Conservation (phyloP, 2,797 vertebrate genomes). For the Capromys pilorides region DNA sequence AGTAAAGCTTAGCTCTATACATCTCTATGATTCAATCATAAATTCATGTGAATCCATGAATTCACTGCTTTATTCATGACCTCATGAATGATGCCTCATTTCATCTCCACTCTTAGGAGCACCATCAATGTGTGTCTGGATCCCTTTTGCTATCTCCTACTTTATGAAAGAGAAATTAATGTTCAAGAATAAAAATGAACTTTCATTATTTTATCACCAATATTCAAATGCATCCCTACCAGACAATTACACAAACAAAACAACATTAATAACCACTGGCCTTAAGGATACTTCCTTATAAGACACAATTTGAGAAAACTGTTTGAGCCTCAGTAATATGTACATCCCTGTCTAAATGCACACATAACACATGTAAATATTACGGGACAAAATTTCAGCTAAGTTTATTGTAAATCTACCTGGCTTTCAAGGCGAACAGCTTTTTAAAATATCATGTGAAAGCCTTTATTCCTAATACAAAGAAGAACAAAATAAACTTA, state of each 20-base stretch:
- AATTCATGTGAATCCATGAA: conserved; percentile 67
- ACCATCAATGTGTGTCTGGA: conserved; percentile 67
- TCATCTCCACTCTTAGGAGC: conserved; percentile 71
- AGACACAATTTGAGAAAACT: conserved; percentile 15
- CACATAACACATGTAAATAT: neutral
- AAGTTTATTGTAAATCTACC: conserved; percentile 32
- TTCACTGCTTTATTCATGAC: conserved; percentile 66
- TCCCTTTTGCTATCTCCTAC: conserved; percentile 39
- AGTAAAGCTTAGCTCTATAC: conserved; percentile 49
- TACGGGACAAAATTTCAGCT: conserved; percentile 34
- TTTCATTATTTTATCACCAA: conserved; percentile 77
- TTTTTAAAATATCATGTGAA: conserved; percentile 19
- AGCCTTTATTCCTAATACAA: conserved; percentile 67
- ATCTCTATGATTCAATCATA: conserved; percentile 63
- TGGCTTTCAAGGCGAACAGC: conserved; percentile 41
- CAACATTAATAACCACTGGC: neutral
- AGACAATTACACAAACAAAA: conserved; percentile 32
- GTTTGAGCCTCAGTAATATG: conserved; percentile 33
- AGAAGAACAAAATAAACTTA: conserved; percentile 68
- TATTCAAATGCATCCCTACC: conserved; percentile 69
- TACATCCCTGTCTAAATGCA: neutral
- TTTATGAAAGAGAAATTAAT: conserved; percentile 79
- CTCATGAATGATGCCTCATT: conserved; percentile 76
- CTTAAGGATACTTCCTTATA: neutral
- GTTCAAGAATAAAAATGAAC: conserved; percentile 70